A percentile compares a stretch with the other conserved stretches of the same genome.
These are phyloP conservation scores for Thymelicus acteon DNA, from an alignment of 2,888 invertebrate species.

Conservation along the genomic window DNA sequence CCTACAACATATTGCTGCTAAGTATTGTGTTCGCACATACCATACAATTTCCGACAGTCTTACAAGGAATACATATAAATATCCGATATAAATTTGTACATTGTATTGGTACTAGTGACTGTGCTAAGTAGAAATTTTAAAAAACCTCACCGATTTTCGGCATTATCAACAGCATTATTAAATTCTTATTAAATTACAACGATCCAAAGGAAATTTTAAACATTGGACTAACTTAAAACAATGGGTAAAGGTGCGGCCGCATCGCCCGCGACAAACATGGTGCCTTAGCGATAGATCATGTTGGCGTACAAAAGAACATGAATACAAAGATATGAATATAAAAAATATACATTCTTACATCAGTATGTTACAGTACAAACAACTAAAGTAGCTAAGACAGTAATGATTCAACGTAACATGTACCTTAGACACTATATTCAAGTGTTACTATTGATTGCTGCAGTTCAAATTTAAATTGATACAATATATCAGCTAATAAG, in stretches of 20 bases:
- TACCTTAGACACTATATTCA: constrained; percentile 12
- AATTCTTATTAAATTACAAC: constrained; percentile 51
- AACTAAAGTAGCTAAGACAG: constrained; percentile 36
- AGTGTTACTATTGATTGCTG: constrained; percentile 23
- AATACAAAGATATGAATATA: constrained; percentile 32
- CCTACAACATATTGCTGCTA: too few species aligned
- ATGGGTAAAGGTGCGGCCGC: constrained; percentile 49
- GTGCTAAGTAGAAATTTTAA: too few species aligned
- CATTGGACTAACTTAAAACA: constrained; percentile 53
- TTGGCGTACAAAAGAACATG: constrained; percentile 46
- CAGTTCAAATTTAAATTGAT: background rate
- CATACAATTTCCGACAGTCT: too few species aligned
- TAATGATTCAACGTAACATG: constrained; percentile 22
- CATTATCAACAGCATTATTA: constrained; percentile 42
- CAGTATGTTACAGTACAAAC: constrained; percentile 39
- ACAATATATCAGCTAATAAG: background rate
- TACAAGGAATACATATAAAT: too few species aligned
- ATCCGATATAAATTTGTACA: too few species aligned
- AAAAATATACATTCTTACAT: constrained; percentile 42
- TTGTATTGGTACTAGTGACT: too few species aligned
- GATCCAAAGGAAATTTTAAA: constrained; percentile 52
- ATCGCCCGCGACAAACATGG: constrained; percentile 44
- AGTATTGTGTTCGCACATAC: too few species aligned
- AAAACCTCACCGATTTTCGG: constrained; percentile 31
- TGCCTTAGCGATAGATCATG: constrained; percentile 45